Base-by-base conservation (phyloP, 2,888 invertebrate genomes). In the Scrobipalpa atriplicella region DNA sequence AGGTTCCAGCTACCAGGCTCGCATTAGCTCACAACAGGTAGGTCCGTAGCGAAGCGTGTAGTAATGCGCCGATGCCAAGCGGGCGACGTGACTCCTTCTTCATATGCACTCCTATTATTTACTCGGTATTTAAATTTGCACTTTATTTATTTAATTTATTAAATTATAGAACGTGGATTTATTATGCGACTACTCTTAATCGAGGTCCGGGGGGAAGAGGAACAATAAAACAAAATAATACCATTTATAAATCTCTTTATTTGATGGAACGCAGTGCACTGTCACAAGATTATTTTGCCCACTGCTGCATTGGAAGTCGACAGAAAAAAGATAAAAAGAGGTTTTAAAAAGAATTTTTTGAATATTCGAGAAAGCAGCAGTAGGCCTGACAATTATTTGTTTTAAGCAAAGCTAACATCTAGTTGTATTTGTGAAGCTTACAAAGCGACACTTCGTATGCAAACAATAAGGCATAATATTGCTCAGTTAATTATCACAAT, bases 181-280 rank as follows among this genome's bases (percentile, higher is more conserved):
- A n/a, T n/a, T n/a, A n/a, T n/a, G n/a, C n/a, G n/a, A n/a, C n/a
- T n/a, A n/a, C n/a, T n/a, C n/a, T n/a, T n/a, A n/a, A n/a, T n/a
- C n/a, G n/a, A n/a, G n/a, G n/a, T n/a, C n/a, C n/a, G n/a, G n/a
- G n/a, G n/a, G n/a, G n/a, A 29, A 29, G 5, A 29, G 2, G 29
- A 5, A 3, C 29, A 29, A 29, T 29, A 29, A 29, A 29, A 29
- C 2, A n/a, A 29, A 29, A 29, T 29, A 29, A 29, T 29, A 58
- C 58, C 58, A 78, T 85, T 88, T 81, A 80, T 81, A 87, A 86
- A 84, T 84, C 80, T 84, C 78, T 90, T 88, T 89, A 89, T 87
- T 89, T 85, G 81, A 82, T 86, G 86, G 81, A 84, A 84, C 79
- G 80, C 80, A 78, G 83, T 84, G 85, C 86, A 83, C 78, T 74